Evolutionary conservation across 2,797 vertebrate species (phyloP).

Genomic region (Sardinella longiceps): DNA sequence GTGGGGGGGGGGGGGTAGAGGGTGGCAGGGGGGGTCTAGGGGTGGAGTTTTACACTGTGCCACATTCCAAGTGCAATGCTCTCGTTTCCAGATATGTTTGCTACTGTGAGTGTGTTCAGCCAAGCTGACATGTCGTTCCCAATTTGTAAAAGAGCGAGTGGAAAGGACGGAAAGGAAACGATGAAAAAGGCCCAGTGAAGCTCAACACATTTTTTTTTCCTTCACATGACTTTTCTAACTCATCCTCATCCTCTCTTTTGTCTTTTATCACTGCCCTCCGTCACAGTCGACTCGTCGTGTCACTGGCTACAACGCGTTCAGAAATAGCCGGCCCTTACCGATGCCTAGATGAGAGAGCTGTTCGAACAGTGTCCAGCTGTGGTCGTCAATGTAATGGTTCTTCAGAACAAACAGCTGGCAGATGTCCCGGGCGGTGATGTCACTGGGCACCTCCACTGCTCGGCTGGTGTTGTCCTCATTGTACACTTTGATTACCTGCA

Average conservation of each 20-base stretch:
- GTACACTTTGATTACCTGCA: conserved; percentile 95
- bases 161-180: not conserved
- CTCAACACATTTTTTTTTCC: not conserved
- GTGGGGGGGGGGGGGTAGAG: not conserved
- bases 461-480: conserved; percentile 93
- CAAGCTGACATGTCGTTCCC: not conserved
- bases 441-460: conserved; percentile 90
- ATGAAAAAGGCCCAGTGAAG: not conserved
- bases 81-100: not conserved
- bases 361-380: conserved; percentile 95
- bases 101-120: not conserved
- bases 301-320: not conserved
- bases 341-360: conserved; percentile 84
- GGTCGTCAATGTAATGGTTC: conserved; percentile 94
- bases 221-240: too few relatives aligned
- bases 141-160: not conserved
- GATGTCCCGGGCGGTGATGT: conserved; percentile 89
- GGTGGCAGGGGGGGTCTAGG: not conserved
- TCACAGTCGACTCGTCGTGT: not conserved
- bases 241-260: not conserved
- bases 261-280: not conserved
- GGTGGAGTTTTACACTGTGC: not conserved
- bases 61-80: not conserved
- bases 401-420: conserved; percentile 94
- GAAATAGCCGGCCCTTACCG: conserved; percentile 74